phyloP scores from a whole-genome alignment of 1,140 invertebrate species.

The Zaprionus nigranus region DNA sequence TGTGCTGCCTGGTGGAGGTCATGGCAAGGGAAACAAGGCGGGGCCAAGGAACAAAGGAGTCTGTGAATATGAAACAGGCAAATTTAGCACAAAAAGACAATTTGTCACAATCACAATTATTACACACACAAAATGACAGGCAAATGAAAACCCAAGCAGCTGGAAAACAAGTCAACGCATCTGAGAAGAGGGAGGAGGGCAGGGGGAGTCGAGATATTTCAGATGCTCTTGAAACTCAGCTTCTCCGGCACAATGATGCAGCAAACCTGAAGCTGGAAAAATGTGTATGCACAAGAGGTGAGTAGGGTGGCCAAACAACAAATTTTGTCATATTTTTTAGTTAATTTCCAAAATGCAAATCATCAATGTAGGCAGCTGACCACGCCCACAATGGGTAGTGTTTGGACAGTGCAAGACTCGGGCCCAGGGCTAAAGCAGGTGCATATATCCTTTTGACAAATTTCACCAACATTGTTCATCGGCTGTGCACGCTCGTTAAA shows the following conservation, averaged over 20 bases:
- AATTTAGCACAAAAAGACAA: constrained; percentile 59
- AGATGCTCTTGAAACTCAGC: constrained; percentile 5
- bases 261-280: constrained; percentile 48
- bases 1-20: not conserved
- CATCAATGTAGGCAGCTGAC: constrained; percentile 52
- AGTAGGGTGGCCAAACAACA: not conserved
- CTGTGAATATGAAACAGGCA: constrained; percentile 16
- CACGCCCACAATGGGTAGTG: not conserved
- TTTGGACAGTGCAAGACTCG: not conserved
- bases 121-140: constrained; percentile 68
- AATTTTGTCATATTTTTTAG: constrained; percentile 79
- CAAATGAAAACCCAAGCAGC: constrained; percentile 74
- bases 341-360: constrained; percentile 81
- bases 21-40: not conserved
- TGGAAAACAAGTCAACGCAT: constrained; percentile 66
- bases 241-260: constrained; percentile 66
- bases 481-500: constrained; percentile 51
- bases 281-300: constrained; percentile 44
- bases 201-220: not conserved
- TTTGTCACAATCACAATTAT: constrained; percentile 83
- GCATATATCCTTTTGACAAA: constrained; percentile 64
- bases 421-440: not conserved
- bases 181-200: not conserved
- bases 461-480: constrained; percentile 59
- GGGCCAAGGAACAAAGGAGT: not conserved